These are phyloP conservation scores for Lepus americanus DNA, from an alignment of 2,113 vertebrate genomes.

Conservation along the genomic window DNA sequence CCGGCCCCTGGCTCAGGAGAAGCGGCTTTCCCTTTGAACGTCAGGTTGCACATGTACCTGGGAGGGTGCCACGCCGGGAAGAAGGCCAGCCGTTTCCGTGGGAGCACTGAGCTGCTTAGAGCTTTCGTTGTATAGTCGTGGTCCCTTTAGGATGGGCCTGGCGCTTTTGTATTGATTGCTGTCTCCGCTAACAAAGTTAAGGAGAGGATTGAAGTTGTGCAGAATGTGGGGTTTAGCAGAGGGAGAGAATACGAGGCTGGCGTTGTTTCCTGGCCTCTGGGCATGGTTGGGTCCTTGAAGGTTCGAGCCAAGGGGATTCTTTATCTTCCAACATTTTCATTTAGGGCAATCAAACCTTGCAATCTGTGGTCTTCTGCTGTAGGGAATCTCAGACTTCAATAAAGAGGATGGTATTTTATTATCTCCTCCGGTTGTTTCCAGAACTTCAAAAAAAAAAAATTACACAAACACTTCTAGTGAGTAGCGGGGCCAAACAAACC, in stretches of 20 bases:
- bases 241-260: conserved; percentile 62
- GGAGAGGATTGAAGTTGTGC: conserved; percentile 65
- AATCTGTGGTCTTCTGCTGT: conserved; percentile 74
- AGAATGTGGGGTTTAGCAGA: conserved; percentile 64
- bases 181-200: conserved; percentile 69
- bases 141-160: conserved; percentile 57
- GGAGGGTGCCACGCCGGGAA: not conserved
- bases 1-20: not conserved
- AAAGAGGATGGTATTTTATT: conserved; percentile 81
- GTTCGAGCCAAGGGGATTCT: conserved; percentile 75
- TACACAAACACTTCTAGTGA: conserved; percentile 62
- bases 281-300: conserved; percentile 77
- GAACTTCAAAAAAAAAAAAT: conserved; percentile 69
- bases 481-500: conserved; percentile 60
- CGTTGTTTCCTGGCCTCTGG: conserved; percentile 62
- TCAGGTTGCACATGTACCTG: conserved; percentile 8
- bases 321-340: conserved; percentile 81
- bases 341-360: conserved; percentile 79
- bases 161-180: conserved; percentile 47
- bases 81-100: conserved; percentile 8
- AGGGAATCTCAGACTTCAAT: conserved; percentile 78
- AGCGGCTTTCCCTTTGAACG: conserved; percentile 47
- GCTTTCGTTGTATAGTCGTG: conserved; percentile 53
- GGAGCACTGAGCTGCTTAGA: not conserved
- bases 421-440: conserved; percentile 78